Evolutionary conservation across 2,888 invertebrate species (phyloP).

Genomic region (Pelosia muscerda): DNA sequence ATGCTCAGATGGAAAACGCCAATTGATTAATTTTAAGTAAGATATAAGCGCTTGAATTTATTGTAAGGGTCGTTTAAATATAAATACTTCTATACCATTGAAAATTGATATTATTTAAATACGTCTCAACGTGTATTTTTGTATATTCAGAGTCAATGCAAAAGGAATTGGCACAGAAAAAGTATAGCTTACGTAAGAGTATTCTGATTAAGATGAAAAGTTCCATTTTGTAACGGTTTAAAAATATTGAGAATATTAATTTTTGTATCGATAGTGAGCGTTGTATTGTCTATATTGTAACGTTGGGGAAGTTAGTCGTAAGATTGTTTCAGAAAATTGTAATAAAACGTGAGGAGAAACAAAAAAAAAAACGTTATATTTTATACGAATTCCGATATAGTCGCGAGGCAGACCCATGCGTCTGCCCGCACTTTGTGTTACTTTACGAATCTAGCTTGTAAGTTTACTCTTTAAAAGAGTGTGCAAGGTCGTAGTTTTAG

Average conservation of each 20-base stretch:
- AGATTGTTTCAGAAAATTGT: constrained; percentile 87
- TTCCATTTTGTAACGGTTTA: constrained; percentile 80
- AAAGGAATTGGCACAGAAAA: constrained; percentile 82
- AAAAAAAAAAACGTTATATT: constrained; percentile 83
- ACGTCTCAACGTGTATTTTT: constrained; percentile 83
- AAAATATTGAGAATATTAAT: constrained; percentile 75
- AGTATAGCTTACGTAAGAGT: constrained; percentile 65
- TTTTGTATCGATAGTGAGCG: constrained; percentile 81
- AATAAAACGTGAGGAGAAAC: constrained; percentile 77
- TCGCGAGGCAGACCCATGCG: constrained; percentile 56
- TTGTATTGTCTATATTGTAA: constrained; percentile 84
- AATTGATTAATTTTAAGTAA: constrained; percentile 78
- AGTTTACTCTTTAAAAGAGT: constrained; percentile 87
- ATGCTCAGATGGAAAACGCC: constrained; percentile 82
- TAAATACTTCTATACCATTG: constrained; percentile 72
- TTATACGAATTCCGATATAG: constrained; percentile 79
- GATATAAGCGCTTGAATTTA: constrained; percentile 79
- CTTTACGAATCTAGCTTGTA: constrained; percentile 82
- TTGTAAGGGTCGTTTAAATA: constrained; percentile 72
- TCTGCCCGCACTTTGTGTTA: constrained; percentile 72
- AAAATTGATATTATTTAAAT: constrained; percentile 76
- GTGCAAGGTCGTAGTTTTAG: constrained; percentile 85
- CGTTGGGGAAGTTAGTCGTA: constrained; percentile 78
- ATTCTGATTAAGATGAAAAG: constrained; percentile 72
- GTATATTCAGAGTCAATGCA: constrained; percentile 80